A percentile compares a stretch with the other conserved stretches of the same genome.
These are phyloP conservation scores for Pseudomyrmex sp. DNA, from an alignment of 1,140 invertebrate genomes.

Conservation along the genomic window DNA sequence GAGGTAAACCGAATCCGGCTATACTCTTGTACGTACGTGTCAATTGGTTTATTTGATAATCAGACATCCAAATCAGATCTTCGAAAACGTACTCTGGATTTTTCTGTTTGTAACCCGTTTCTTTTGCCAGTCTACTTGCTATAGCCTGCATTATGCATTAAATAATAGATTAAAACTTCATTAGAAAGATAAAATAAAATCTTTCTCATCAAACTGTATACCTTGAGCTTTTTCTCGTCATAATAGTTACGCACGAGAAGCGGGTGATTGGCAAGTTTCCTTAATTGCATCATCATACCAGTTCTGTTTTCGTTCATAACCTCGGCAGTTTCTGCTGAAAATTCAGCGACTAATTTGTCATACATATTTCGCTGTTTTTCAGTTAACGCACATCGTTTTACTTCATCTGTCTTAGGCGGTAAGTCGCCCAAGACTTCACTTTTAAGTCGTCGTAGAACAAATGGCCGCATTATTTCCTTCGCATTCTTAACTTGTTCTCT, in stretches of 20 bases:
- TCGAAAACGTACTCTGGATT: constrained; percentile 94
- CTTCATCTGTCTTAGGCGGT: constrained; percentile 91
- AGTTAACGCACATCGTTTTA: constrained; percentile 88
- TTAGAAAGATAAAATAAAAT: background rate
- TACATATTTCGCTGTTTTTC: constrained; percentile 91
- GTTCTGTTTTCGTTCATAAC: constrained; percentile 88
- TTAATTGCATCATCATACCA: constrained; percentile 94
- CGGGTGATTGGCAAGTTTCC: constrained; percentile 96
- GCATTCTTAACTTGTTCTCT: constrained; percentile 95
- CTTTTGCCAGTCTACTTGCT: constrained; percentile 89
- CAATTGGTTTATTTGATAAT: constrained; percentile 95
- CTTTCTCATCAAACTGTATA: constrained; percentile 31
- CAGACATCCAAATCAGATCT: constrained; percentile 94
- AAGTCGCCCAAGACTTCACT: constrained; percentile 92
- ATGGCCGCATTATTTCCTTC: constrained; percentile 98
- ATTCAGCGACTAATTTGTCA: constrained; percentile 90
- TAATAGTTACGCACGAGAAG: constrained; percentile 93
- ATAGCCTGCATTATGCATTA: constrained; percentile 86
- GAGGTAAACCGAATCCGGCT: constrained; percentile 87
- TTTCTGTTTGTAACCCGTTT: constrained; percentile 91
- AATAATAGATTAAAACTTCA: constrained; percentile 10
- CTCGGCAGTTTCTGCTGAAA: constrained; percentile 88
- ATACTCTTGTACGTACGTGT: constrained; percentile 87
- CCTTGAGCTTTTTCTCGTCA: constrained; percentile 88
- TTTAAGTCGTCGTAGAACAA: constrained; percentile 96